Conservation (phyloP, 2,797 vertebrate species). For the Cynodonichthys magdalenae region DNA sequence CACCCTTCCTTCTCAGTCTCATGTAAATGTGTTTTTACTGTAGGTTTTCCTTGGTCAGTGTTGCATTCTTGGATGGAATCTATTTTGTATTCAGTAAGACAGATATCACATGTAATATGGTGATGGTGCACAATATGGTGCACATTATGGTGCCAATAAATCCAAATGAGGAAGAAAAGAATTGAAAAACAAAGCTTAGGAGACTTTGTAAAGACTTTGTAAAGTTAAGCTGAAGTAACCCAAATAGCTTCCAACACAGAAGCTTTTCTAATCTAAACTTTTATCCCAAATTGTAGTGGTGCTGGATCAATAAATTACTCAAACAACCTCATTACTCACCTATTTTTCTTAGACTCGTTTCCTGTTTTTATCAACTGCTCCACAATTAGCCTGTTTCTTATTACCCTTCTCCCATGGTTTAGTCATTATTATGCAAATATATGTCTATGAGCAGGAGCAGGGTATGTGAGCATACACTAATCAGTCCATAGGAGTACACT, state of each 20-base stretch:
- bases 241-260: not conserved
- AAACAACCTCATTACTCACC: slow-evolving; percentile 23
- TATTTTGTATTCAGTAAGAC: slow-evolving; percentile 55
- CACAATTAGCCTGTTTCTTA: slow-evolving; percentile 22
- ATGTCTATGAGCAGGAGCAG: slow-evolving; percentile 26
- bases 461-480: slow-evolving; percentile 66
- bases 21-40: slow-evolving; percentile 64
- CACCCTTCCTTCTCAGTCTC: slow-evolving; percentile 25
- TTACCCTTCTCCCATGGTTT: slow-evolving; percentile 51
- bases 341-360: not conserved
- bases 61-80: slow-evolving; percentile 60
- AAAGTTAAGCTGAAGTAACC: slow-evolving; percentile 20
- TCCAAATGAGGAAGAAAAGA: slow-evolving; percentile 20
- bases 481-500: slow-evolving; percentile 53
- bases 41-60: slow-evolving; percentile 60
- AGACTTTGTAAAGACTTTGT: not conserved
- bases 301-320: slow-evolving; percentile 46
- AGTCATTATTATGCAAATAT: slow-evolving; percentile 59
- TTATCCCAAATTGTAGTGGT: slow-evolving; percentile 5
- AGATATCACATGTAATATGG: slow-evolving; percentile 7
- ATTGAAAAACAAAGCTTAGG: slow-evolving; percentile 19
- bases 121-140: too few relatives aligned
- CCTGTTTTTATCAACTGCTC: not conserved
- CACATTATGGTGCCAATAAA: slow-evolving; percentile 1
- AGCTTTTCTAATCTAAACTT: slow-evolving; percentile 20